Evolutionary conservation across 1,140 invertebrate genomes (phyloP).

Genomic region (Neocloeon triangulifer): DNA sequence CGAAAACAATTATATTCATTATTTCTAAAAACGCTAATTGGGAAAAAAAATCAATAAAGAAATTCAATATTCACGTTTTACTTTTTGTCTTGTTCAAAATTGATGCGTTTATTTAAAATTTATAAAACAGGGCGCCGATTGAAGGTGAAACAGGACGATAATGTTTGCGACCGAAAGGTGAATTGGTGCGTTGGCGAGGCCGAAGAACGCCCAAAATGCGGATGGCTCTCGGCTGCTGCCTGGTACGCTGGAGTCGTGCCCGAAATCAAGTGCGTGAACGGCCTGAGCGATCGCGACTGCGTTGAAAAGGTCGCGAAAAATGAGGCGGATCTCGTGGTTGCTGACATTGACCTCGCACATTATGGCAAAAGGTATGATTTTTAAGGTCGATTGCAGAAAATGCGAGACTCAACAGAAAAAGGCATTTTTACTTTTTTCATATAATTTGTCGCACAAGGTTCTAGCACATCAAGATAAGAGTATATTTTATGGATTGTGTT

Average conservation of each 20-base stretch:
- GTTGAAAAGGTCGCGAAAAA: conserved; percentile 32
- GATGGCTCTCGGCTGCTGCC: conserved; percentile 42
- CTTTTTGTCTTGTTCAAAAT: too few species aligned
- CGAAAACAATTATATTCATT: too few species aligned
- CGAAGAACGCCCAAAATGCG: conserved; percentile 44
- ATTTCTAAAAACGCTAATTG: too few species aligned
- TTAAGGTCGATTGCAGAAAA: background rate
- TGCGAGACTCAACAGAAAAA: conserved; percentile 2
- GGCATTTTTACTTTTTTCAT: too few species aligned
- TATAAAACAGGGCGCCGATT: too few species aligned
- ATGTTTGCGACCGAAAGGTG: too few species aligned
- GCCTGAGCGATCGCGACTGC: conserved; percentile 27
- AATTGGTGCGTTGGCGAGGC: too few species aligned
- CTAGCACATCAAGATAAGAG: background rate
- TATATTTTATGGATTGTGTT: too few species aligned
- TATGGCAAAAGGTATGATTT: conserved; percentile 21
- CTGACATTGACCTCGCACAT: conserved; percentile 30
- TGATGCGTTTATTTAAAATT: too few species aligned
- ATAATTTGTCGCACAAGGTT: too few species aligned
- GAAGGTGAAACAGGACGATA: too few species aligned
- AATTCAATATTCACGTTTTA: conserved; percentile 12
- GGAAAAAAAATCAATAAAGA: too few species aligned
- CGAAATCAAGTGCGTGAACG: conserved; percentile 36
- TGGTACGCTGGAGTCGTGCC: conserved; percentile 46
- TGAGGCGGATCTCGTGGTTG: conserved; percentile 37